Evolutionary conservation across 2,888 invertebrate species (phyloP), one percentile per base, ranked within the genome.

Genomic region (Nezara viridula): DNA sequence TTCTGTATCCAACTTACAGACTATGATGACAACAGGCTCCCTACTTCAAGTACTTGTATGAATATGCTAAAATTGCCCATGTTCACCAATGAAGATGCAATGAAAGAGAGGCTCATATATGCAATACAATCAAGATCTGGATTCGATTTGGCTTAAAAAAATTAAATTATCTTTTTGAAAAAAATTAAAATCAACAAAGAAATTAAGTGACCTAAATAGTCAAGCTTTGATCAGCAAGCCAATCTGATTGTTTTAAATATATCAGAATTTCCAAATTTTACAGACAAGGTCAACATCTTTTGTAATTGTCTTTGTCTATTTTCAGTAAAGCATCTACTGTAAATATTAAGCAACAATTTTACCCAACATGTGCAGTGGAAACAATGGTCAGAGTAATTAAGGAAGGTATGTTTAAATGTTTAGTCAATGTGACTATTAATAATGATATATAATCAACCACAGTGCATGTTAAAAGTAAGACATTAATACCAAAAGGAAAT

Each of bases 11-110:
- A 99, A 92, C 85, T 90, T 50, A 96, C 97, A 90, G 98, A 97
- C 89, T 98, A 98, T 21, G 95, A 95, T 86, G 44, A 81, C 44
- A 97, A 98, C 92, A 95, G 98, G 24, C 95, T 99, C 92, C 99
- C 99, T 0, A 98, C 99, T 21, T 98, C 99, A 16, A 98, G 98
- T 93, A 99, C 99, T 10, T 99, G 99, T 93, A 98, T 99, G 96
- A 99, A 99, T 94, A 94, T 99, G 91, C 94, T 99, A 90, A 99
- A 99, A 94, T 94, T 99, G 91, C 99, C 99, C 0, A 96, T 98
- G 92, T 98, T 98, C 92, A 94, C 95, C 90, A 96, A 96, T 86
- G 96, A 97, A 91, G 95, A 95, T 89, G 94, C 95, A 89, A 94
- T 99, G 92, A 95, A 95, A 66, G 96, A 96, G 91, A 98, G 98